Conservation (phyloP, 2,797 vertebrate genomes). For the Enteromius paludinosus region DNA sequence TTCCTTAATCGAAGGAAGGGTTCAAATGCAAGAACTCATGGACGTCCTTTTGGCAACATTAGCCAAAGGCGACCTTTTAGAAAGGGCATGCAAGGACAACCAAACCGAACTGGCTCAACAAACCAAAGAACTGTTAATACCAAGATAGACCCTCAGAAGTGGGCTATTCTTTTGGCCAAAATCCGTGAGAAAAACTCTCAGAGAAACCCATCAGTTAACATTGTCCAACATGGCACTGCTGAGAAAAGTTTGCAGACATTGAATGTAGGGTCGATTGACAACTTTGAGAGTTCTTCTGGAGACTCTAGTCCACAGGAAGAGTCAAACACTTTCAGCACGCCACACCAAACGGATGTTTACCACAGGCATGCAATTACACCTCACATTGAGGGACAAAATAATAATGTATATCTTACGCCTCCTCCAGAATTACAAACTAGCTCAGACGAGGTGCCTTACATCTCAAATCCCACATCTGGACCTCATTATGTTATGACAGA, state of each 20-base stretch:
- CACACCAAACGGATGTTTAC: slow-evolving; percentile 48
- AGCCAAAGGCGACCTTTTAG: slow-evolving; percentile 62
- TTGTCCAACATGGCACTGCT: neutral
- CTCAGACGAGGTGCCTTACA: slow-evolving; percentile 44
- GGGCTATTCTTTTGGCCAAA: slow-evolving; percentile 91
- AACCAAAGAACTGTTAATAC: slow-evolving; percentile 80
- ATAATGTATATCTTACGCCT: slow-evolving; percentile 51
- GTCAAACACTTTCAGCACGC: slow-evolving; percentile 59
- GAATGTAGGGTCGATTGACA: slow-evolving; percentile 27
- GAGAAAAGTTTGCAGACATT: slow-evolving; percentile 19
- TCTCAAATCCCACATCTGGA: slow-evolving; percentile 52
- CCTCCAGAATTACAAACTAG: slow-evolving; percentile 55
- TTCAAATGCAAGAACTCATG: slow-evolving; percentile 33
- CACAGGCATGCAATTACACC: slow-evolving; percentile 37
- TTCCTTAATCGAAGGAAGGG: slow-evolving; percentile 46
- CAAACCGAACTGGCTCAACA: slow-evolving; percentile 80
- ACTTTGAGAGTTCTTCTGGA: slow-evolving; percentile 82
- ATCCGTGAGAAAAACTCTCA: slow-evolving; percentile 84
- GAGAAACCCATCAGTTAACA: slow-evolving; percentile 59
- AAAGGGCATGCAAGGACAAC: slow-evolving; percentile 71
- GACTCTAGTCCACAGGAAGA: slow-evolving; percentile 68
- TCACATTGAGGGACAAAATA: slow-evolving; percentile 28
- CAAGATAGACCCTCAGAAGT: slow-evolving; percentile 88
- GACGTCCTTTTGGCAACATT: slow-evolving; percentile 33
- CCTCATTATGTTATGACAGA: slow-evolving; percentile 53